A percentile compares a stretch with the other conserved stretches of the same genome.
phyloP scores from a whole-genome alignment of 2,888 invertebrate species.

The Nezara viridula region DNA sequence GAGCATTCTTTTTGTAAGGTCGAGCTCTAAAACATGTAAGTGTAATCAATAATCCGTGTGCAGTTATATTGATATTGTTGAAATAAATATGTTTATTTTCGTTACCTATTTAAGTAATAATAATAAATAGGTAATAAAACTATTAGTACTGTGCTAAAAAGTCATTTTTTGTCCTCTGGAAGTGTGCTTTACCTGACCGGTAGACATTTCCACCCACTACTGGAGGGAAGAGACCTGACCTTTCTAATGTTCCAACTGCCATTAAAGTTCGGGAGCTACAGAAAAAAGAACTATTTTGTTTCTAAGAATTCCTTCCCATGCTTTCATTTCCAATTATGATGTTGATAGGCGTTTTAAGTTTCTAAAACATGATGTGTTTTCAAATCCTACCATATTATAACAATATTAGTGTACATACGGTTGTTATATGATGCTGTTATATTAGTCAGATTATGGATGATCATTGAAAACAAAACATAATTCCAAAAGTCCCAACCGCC shows the following conservation, averaged over 20 bases:
- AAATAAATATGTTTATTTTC: too few relatives aligned
- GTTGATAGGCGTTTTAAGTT: neutral
- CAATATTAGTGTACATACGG: too few relatives aligned
- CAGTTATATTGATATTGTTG: too few relatives aligned
- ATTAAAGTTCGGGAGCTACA: neutral
- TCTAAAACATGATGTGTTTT: neutral
- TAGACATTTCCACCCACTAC: neutral
- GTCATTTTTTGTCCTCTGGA: neutral
- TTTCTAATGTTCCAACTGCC: neutral
- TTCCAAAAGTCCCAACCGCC: too few relatives aligned
- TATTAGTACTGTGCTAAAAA: neutral
- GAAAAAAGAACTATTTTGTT: neutral
- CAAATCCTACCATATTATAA: too few relatives aligned
- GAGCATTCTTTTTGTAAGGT: too few relatives aligned
- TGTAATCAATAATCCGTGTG: too few relatives aligned
- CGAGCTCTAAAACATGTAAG: too few relatives aligned
- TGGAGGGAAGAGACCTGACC: neutral
- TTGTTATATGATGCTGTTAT: too few relatives aligned
- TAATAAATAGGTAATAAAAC: neutral
- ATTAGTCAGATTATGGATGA: too few relatives aligned
- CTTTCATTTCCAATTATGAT: neutral
- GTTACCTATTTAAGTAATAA: too few relatives aligned
- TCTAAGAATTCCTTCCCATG: neutral
- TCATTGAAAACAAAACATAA: too few relatives aligned
- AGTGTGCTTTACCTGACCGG: neutral